Conservation (phyloP, 1,140 invertebrate species). For the Caenorhabditis brenneri region DNA sequence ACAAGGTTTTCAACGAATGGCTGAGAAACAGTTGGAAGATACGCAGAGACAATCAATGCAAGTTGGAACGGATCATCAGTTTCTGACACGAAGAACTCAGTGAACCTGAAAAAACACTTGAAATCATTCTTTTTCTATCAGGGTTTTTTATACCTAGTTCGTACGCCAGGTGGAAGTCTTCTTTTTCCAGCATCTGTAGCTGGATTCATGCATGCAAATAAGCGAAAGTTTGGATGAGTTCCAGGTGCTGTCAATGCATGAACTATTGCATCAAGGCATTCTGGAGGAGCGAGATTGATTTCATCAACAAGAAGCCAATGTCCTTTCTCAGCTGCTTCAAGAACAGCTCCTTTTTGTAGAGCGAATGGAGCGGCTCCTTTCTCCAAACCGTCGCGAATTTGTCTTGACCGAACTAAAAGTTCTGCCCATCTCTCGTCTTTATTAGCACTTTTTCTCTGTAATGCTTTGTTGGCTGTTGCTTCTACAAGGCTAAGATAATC, state of each 20-base stretch:
- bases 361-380: conserved; percentile 63
- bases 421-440: conserved; percentile 75
- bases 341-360: conserved; percentile 62
- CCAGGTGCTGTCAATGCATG: conserved; percentile 54
- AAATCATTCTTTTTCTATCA: too few relatives aligned
- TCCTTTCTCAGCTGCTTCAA: conserved; percentile 63
- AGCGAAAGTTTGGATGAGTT: conserved; percentile 78
- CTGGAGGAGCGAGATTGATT: conserved; percentile 67
- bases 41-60: conserved; percentile 82
- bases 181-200: conserved; percentile 99
- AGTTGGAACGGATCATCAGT: conserved; percentile 82
- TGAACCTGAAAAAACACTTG: conserved; percentile 76
- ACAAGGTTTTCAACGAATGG: conserved; percentile 79
- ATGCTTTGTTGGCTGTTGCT: conserved; percentile 76
- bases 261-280: conserved; percentile 67
- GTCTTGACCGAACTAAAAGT: conserved; percentile 77
- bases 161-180: conserved; percentile 86
- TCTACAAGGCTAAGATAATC: conserved; percentile 80
- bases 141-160: conserved; percentile 78
- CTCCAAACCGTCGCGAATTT: conserved; percentile 76
- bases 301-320: conserved; percentile 70
- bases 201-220: conserved; percentile 99
- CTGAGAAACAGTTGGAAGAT: conserved; percentile 79
- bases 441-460: conserved; percentile 74
- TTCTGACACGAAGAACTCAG: conserved; percentile 94